phyloP scores from a whole-genome alignment of 2,888 invertebrate genomes.

The Dasypolia templi region DNA sequence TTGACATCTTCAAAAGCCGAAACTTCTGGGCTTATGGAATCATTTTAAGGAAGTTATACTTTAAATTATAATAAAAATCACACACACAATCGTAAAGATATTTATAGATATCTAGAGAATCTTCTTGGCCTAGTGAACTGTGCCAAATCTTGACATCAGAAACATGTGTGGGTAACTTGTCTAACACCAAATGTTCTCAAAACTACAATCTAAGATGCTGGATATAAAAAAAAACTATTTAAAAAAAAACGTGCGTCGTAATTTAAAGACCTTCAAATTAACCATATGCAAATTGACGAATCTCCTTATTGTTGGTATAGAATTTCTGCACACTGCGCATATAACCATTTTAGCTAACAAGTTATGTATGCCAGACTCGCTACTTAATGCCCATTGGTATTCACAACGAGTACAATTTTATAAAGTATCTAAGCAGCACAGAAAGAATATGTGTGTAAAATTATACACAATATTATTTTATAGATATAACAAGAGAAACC shows the following conservation, averaged over 20 bases:
- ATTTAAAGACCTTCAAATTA: slow-evolving; percentile 39
- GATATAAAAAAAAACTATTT: not conserved
- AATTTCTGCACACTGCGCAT: slow-evolving; percentile 51
- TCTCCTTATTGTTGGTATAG: slow-evolving; percentile 32
- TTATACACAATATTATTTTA: not conserved
- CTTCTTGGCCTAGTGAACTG: not conserved
- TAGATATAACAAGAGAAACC: not conserved
- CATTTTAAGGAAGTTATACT: not conserved
- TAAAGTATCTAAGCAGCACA: slow-evolving; percentile 30
- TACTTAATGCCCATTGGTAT: slow-evolving; percentile 60
- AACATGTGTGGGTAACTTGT: no score
- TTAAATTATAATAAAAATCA: not conserved
- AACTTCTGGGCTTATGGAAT: not conserved
- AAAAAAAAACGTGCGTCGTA: not conserved
- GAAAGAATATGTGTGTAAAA: slow-evolving; percentile 44
- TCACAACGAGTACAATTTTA: slow-evolving; percentile 55
- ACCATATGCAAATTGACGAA: slow-evolving; percentile 53
- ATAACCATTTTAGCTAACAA: slow-evolving; percentile 58
- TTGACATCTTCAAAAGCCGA: not conserved
- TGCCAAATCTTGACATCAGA: not conserved
- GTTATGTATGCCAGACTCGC: slow-evolving; percentile 51
- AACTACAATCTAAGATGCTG: not conserved
- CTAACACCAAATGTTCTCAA: not conserved
- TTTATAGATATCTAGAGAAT: not conserved
- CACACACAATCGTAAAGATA: no score